Percentiles rank a stretch among this genome's conserved stretches.
Evolutionary conservation across 2,113 vertebrate genomes (phyloP).

Genomic region (Megaleporinus macrocephalus): DNA sequence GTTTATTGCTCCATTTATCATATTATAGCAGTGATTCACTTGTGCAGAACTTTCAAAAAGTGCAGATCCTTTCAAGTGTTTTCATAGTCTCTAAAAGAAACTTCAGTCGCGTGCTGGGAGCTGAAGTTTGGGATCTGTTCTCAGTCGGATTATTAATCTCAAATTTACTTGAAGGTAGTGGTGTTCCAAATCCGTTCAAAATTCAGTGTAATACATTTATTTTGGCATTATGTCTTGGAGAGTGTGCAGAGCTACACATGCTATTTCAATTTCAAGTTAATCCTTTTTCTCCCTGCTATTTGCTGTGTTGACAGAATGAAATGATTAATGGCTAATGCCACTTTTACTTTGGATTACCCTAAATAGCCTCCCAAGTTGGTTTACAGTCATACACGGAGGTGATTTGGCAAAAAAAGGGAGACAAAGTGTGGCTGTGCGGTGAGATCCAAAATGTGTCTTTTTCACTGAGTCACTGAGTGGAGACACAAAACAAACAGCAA

Average conservation of each 20-base stretch:
- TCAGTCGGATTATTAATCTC: constrained; percentile 23
- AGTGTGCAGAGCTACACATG: constrained; percentile 9
- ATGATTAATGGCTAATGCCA: constrained; percentile 53
- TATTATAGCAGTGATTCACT: too few relatives aligned
- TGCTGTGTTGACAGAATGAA: constrained; percentile 44
- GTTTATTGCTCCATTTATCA: too few relatives aligned
- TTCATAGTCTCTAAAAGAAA: neutral
- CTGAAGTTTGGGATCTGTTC: neutral
- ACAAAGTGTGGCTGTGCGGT: constrained; percentile 31
- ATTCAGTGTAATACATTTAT: neutral
- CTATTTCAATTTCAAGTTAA: constrained; percentile 35
- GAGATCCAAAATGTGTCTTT: constrained; percentile 28
- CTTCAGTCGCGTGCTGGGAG: neutral
- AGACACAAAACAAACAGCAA: constrained; percentile 42
- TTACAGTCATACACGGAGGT: constrained; percentile 40
- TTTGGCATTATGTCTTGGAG: constrained; percentile 24
- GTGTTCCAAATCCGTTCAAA: neutral
- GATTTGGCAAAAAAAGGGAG: constrained; percentile 11
- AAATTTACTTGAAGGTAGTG: neutral
- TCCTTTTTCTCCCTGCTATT: constrained; percentile 41
- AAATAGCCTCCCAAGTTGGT: constrained; percentile 50
- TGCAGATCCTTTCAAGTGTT: neutral
- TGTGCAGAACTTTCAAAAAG: too few relatives aligned
- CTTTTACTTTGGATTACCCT: constrained; percentile 58
- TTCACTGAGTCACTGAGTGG: constrained; percentile 40